phyloP scores from a whole-genome alignment of 2,113 vertebrate species.

The Potamarius usumacintae region DNA sequence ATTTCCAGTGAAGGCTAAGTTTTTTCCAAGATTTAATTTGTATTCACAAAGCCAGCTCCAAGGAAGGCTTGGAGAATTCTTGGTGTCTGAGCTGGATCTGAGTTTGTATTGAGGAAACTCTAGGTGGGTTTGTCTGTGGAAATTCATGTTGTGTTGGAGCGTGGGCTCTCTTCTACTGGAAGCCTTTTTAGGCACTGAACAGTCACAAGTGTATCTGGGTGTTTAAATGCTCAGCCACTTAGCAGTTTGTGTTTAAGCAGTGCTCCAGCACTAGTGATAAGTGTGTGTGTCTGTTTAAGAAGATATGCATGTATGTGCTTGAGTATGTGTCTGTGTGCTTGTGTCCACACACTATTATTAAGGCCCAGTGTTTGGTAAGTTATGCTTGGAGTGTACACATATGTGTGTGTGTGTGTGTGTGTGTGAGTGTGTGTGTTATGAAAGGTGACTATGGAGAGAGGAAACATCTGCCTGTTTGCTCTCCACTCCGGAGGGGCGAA shows the following conservation, averaged over 20 bases:
- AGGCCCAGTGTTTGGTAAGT: constrained; percentile 3
- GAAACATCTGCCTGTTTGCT: constrained; percentile 70
- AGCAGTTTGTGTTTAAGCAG: constrained; percentile 62
- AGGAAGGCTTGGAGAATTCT: neutral
- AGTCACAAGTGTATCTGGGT: constrained; percentile 45
- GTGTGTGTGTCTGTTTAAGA: constrained; percentile 42
- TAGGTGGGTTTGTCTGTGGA: constrained; percentile 14
- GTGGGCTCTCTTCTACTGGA: constrained; percentile 58
- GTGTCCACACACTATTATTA: constrained; percentile 11
- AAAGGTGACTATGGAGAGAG: constrained; percentile 50
- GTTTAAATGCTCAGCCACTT: constrained; percentile 62
- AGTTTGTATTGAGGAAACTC: constrained; percentile 11
- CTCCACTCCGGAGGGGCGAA: constrained; percentile 30
- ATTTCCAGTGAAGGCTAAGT: too few species aligned
- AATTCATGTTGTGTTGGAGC: constrained; percentile 30
- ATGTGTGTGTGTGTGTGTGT: constrained; percentile 35
- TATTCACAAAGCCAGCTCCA: neutral
- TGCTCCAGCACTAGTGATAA: constrained; percentile 55
- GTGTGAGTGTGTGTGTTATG: constrained; percentile 36
- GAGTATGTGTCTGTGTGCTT: constrained; percentile 5
- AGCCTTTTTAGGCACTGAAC: constrained; percentile 66
- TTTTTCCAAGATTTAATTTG: neutral
- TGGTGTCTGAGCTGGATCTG: neutral
- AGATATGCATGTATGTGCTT: constrained; percentile 1
- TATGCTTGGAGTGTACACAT: constrained; percentile 17